phyloP scores from a whole-genome alignment of 2,888 invertebrate genomes.

The Meghimatium bilineatum region DNA sequence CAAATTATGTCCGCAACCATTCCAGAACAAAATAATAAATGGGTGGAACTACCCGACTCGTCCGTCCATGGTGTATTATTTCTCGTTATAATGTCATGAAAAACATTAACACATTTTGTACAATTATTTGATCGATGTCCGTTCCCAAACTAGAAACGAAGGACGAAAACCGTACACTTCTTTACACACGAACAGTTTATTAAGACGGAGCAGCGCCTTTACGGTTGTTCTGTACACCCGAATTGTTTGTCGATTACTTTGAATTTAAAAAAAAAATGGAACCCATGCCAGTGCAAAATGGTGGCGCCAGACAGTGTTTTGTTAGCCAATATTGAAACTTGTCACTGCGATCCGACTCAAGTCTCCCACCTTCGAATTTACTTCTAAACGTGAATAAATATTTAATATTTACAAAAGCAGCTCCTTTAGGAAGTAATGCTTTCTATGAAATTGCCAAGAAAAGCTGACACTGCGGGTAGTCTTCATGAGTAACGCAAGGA shows the following conservation, averaged over 20 bases:
- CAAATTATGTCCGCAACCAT: background rate
- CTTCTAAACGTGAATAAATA: constrained; percentile 35
- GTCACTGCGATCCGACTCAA: background rate
- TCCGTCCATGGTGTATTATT: background rate
- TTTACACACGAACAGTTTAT: background rate
- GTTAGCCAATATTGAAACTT: constrained; percentile 43
- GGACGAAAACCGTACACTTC: background rate
- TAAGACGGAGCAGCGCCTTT: constrained; percentile 6
- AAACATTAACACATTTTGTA: constrained; percentile 15
- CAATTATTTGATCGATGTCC: constrained; percentile 1
- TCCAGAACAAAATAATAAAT: too few relatives aligned
- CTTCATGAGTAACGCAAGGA: background rate
- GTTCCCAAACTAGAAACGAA: background rate
- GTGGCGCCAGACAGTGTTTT: constrained; percentile 42
- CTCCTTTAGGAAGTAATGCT: constrained; percentile 15
- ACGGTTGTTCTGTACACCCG: constrained; percentile 10
- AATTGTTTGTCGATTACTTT: constrained; percentile 23
- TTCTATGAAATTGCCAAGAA: background rate
- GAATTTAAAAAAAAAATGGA: background rate
- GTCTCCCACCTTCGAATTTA: constrained; percentile 21
- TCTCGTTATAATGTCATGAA: background rate
- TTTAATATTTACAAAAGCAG: constrained; percentile 6
- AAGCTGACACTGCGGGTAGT: background rate
- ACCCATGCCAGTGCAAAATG: constrained; percentile 14
- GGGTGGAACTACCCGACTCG: background rate